Base-by-base conservation (phyloP, 2,797 vertebrate species). In the Sebastiscus tertius region DNA sequence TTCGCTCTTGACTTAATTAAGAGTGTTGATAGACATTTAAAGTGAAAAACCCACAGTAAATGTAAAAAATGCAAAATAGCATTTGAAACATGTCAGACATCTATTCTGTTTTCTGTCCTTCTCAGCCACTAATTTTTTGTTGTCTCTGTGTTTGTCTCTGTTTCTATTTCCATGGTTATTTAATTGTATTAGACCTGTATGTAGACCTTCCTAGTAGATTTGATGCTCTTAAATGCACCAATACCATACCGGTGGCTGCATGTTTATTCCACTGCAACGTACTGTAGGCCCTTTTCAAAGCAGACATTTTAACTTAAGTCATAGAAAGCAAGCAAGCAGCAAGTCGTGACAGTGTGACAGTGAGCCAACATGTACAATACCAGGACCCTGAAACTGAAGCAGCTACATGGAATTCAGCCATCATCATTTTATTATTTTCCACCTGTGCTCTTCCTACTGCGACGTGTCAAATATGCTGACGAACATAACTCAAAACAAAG, bases 391-490 rank as follows among this genome's bases (percentile, higher is more conserved):
- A 63, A 42, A 74, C 52, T 42, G 18, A 36, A 56, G 18, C 58
- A 29, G 27, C 13, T 52, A 20, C 14, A 67, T 59, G 29, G 29
- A 63, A 56, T n/a, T 29, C 26, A 71, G 49, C n/a, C 49, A 27
- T 59, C 20, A 68, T 24, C 54, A 36, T 29, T 59, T 56, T 24
- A 64, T 31, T 8, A 27, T 27, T 65, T 66, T 46, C 64, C 22
- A 78, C 49, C 20, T 74, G 27, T 67, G 2, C 12, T 75, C 69
- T 74, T 55, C 27, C 29, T 24, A 27, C 27, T 13, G 10, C 42
- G 9, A 71, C 39, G 65, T 18, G 8, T 67, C 49, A 76, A 71
- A 74, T 69, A 64, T 33, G 29, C 52, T 79, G 63, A 81, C 22
- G 2, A 46, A 39, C 58, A 49, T 31, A 52, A 72, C 7, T n/a